Conservation (phyloP, 2,888 invertebrate genomes). For the Drosophila putrida region DNA sequence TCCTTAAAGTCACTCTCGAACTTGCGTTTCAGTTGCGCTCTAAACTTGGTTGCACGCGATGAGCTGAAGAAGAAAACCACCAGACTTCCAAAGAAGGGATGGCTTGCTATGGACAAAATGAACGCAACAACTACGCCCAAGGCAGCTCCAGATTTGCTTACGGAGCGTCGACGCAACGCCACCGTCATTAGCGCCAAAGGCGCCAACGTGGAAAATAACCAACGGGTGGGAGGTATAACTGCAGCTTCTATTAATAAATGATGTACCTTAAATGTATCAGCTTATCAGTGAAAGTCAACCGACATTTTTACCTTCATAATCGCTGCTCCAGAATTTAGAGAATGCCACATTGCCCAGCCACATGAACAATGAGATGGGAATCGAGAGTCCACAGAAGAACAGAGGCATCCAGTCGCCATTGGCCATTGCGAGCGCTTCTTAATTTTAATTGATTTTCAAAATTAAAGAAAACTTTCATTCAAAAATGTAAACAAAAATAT, state of each 20-base stretch:
- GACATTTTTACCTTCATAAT: conserved; percentile 86
- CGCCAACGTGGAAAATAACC: conserved; percentile 84
- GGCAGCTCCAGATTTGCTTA: conserved; percentile 90
- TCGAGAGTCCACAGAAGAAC: conserved; percentile 88
- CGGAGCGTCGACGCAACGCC: conserved; percentile 89
- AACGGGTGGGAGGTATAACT: conserved; percentile 83
- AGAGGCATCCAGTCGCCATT: conserved; percentile 86
- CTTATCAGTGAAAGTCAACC: conserved; percentile 16
- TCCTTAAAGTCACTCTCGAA: conserved; percentile 92
- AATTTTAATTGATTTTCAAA: not conserved
- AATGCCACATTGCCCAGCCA: conserved; percentile 91
- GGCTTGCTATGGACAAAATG: conserved; percentile 91
- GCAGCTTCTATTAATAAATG: conserved; percentile 64
- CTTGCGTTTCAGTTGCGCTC: conserved; percentile 88
- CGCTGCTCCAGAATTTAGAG: conserved; percentile 87
- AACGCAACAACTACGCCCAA: conserved; percentile 91
- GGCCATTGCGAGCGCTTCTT: conserved; percentile 24
- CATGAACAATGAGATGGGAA: conserved; percentile 91
- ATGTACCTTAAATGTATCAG: not conserved
- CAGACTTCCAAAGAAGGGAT: conserved; percentile 90
- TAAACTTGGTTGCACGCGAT: conserved; percentile 93
- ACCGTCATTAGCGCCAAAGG: conserved; percentile 89
- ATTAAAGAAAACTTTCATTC: conserved; percentile 21
- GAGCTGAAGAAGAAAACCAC: conserved; percentile 92
- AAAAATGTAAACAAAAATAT: conserved; percentile 54